Percentiles rank a stretch among this genome's conserved stretches.
Conservation (phyloP, 2,113 vertebrate species). For the Tylochromis polylepis region DNA sequence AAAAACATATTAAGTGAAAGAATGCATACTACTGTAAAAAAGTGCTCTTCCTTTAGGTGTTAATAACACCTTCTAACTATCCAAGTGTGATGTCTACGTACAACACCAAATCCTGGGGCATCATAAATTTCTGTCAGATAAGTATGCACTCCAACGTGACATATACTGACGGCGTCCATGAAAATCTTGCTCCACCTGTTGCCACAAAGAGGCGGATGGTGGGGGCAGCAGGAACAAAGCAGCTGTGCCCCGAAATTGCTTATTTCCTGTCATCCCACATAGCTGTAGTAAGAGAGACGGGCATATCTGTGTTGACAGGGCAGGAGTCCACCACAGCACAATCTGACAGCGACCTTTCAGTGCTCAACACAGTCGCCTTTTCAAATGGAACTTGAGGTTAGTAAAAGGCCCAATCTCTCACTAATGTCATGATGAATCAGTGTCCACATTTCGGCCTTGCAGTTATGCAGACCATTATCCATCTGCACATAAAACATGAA, state of each 20-base stretch:
- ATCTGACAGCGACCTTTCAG: constrained; percentile 44
- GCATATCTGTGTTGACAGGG: constrained; percentile 29
- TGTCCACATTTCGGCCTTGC: background rate
- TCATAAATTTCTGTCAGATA: background rate
- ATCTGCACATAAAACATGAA: background rate
- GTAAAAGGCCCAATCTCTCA: background rate
- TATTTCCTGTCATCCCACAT: constrained; percentile 28
- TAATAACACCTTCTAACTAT: background rate
- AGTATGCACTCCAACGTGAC: background rate
- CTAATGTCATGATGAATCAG: constrained; percentile 9
- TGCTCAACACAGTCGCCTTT: background rate
- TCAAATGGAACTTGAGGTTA: background rate
- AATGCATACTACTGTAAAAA: background rate
- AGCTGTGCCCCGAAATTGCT: constrained; percentile 2
- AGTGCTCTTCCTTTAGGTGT: background rate
- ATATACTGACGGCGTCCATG: background rate
- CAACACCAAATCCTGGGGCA: background rate
- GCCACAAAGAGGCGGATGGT: background rate
- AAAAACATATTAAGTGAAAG: background rate
- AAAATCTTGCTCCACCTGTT: constrained; percentile 13
- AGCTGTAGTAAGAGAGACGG: background rate
- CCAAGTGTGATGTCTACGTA: background rate
- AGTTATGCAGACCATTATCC: background rate
- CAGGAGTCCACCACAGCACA: background rate
- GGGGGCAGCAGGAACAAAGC: background rate